Evolutionary conservation across 2,797 vertebrate genomes (phyloP).

Genomic region (Megaceryle alcyon): DNA sequence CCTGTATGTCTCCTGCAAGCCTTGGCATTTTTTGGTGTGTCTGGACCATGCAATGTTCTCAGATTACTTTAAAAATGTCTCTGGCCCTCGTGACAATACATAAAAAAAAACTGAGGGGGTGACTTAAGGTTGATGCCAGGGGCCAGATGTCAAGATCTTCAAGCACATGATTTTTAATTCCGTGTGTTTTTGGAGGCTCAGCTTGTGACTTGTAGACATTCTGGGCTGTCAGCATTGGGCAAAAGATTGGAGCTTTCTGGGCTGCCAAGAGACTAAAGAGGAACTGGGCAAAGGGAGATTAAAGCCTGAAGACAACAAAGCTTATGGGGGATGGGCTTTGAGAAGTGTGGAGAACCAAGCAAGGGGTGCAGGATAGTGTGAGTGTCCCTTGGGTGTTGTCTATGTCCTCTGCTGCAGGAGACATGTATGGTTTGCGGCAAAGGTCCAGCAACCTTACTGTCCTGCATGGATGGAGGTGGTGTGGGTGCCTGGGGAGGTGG

Average conservation of each 20-base stretch:
- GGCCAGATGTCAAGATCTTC: background rate
- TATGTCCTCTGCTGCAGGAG: background rate
- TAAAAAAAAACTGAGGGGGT: background rate
- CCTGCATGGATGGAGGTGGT: background rate
- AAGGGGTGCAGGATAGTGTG: background rate
- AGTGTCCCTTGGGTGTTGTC: background rate
- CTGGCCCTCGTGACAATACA: background rate
- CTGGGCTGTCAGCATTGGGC: background rate
- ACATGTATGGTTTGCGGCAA: background rate
- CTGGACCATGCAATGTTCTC: background rate
- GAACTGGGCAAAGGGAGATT: background rate
- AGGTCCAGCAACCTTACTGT: background rate
- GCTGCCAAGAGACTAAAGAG: background rate
- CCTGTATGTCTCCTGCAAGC: background rate
- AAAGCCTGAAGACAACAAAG: background rate
- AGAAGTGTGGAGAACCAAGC: background rate
- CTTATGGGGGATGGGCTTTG: background rate
- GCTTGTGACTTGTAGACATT: slow-evolving; percentile 6
- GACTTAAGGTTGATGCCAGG: slow-evolving; percentile 4
- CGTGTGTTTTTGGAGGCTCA: background rate
- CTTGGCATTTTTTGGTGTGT: background rate
- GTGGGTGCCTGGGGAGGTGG: background rate
- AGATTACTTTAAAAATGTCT: background rate
- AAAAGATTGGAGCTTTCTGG: slow-evolving; percentile 11
- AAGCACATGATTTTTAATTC: slow-evolving; percentile 3